Base-by-base conservation (phyloP, 2,113 vertebrate species). In the Xiphias gladius region DNA sequence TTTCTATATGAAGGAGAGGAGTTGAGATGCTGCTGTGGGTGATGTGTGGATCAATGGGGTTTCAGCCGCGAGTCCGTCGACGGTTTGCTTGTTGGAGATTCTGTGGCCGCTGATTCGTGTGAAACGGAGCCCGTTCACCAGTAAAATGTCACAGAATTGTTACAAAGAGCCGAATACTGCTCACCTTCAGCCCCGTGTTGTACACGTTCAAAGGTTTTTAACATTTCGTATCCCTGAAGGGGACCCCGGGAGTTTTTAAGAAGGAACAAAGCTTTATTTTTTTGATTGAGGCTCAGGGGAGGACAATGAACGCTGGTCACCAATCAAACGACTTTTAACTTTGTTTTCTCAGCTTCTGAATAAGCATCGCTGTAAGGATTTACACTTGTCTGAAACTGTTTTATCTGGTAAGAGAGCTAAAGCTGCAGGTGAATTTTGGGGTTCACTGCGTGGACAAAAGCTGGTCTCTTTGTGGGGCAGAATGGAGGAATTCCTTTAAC, bases 1-100 rank as follows among this genome's bases (percentile, higher is more conserved):
- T 92, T 94, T 93, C 88, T 94, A 93, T 91, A 93, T 93, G 92
- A 91, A 88, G 93, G 86, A 86, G 81, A 89, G 76, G 78, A 83
- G 84, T 62, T 55, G 80, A 78, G 80, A 80, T 85, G 88, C 84
- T 84, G 90, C 89, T 86, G 86, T n/a, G 62, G 72, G 80, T 41
- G 83, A 69, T 48, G 87, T 61, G 79, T 64, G 82, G 73, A 63
- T 84, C 22, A 22, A 76, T 17, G 28, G 17, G 61, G 59, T 58
- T 55, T 73, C 41, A 19, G 37, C 37, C 37, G 35, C 35, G 5
- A 58, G 41, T 64, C 71, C 41, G 43, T 76, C 50, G 2, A 32
- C 70, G 32, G 57, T 66, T 84, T 37, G 52, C 50, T 61, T 12
- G 43, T 73, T 83, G 20, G 48, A 50, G 48, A 50, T 50, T 20